Base-by-base conservation (phyloP, 2,888 invertebrate genomes). In the Cerceris ruficornis region DNA sequence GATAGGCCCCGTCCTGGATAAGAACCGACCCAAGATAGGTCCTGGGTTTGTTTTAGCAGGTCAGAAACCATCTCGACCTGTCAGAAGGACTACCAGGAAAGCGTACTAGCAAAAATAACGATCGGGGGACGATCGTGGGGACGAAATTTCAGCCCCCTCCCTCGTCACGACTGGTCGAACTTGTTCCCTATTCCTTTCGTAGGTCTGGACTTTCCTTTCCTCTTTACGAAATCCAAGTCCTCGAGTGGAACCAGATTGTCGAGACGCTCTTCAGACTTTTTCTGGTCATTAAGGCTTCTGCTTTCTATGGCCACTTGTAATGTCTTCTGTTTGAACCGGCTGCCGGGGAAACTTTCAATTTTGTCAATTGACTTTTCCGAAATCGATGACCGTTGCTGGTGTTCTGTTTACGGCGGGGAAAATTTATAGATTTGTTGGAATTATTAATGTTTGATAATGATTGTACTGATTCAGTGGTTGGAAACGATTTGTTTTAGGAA, bases 21-120 rank as follows among this genome's bases (percentile, higher is more conserved):
- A 82, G 80, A 79, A 76, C 58, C 74, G 84, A 76, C 68, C 74
- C 69, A 41, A 87, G 86, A 87, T 87, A 88, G 85, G 80, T 66
- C 64, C 64, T 39, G 78, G 81, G 85, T 87, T 89, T 88, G 84
- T 86, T 86, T 88, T 84, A 86, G 82, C 88, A 89, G 89, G 88
- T 89, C 88, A 85, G 82, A 88, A 89, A 85, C 69, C 77, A 83
- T 78, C 77, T 71, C 60, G 75, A 69, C 64, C 68, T 77, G 69
- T 76, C 74, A 58, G 59, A 46, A 8, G 39, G 55, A 49, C 46
- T 7, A 14, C n/a, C 42, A 43, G 64, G 62, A 67, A 77, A 60
- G 61, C 69, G 50, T 55, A 64, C 61, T 62, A 76, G 66, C 80
- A 70, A 81, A 83, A 83, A 83, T 85, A 85, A 84, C 64, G 69